These are phyloP conservation scores for Bombus haemorrhoidalis DNA, from an alignment of 1,140 invertebrate genomes.

Conservation along the genomic window DNA sequence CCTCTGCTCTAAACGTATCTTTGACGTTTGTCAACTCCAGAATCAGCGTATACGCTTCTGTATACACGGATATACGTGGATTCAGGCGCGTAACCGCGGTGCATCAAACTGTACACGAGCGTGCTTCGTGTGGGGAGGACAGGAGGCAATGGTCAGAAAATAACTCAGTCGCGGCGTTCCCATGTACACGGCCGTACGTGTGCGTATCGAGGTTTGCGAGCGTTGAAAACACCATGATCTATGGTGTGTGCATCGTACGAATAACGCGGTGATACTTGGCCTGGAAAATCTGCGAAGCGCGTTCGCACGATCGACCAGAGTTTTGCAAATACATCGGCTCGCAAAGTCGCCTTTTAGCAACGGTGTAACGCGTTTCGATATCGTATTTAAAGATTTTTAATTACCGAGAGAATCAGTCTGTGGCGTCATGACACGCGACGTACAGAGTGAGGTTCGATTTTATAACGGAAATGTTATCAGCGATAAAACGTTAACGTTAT, in stretches of 20 bases:
- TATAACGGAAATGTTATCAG: slow-evolving; percentile 18
- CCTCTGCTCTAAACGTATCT: neutral
- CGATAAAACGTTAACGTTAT: slow-evolving; percentile 38
- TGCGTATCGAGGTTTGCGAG: slow-evolving; percentile 13
- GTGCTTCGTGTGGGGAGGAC: slow-evolving; percentile 20
- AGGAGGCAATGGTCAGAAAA: slow-evolving; percentile 68
- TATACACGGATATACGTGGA: neutral
- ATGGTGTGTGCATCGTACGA: slow-evolving; percentile 58
- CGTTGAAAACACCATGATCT: slow-evolving; percentile 66
- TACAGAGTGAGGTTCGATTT: neutral
- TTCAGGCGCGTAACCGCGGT: slow-evolving; percentile 3
- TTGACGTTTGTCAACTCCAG: slow-evolving; percentile 9
- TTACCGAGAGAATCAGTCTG: neutral
- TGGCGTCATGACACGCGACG: neutral
- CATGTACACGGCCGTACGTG: slow-evolving; percentile 46
- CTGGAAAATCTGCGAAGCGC: slow-evolving; percentile 59
- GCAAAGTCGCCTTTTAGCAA: slow-evolving; percentile 9
- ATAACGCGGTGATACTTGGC: slow-evolving; percentile 56
- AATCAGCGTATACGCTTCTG: neutral
- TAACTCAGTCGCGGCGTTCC: slow-evolving; percentile 66
- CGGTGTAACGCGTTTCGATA: slow-evolving; percentile 17
- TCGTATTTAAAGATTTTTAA: neutral
- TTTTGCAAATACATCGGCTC: neutral
- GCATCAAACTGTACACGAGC: slow-evolving; percentile 33
- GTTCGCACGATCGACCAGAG: slow-evolving; percentile 32